Percentiles rank a stretch among this genome's conserved stretches.
Conservation (phyloP, 2,113 vertebrate genomes). For the Microcebus lehilahytsara region DNA sequence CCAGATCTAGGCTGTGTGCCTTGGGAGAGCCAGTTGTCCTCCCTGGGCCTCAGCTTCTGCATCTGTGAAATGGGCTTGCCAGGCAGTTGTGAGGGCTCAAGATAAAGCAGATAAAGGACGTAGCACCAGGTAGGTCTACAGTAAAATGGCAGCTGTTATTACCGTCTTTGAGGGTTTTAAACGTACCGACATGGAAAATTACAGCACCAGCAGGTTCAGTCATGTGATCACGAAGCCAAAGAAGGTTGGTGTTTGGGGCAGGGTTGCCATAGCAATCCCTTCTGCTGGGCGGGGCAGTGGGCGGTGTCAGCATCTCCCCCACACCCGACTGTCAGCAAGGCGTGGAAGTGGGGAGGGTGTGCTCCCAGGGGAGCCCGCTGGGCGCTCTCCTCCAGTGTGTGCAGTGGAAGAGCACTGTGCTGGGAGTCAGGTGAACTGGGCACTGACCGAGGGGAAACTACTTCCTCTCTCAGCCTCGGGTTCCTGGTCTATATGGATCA, state of each 20-base stretch:
- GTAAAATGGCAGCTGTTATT: neutral
- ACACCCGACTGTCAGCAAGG: neutral
- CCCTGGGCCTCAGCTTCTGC: neutral
- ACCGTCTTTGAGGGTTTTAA: neutral
- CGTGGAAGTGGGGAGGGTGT: neutral
- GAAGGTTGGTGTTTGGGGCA: conserved; percentile 26
- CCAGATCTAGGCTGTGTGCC: neutral
- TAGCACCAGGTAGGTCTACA: neutral
- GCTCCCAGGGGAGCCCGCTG: neutral
- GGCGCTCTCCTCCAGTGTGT: neutral
- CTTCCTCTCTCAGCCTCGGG: neutral
- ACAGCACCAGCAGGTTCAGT: neutral
- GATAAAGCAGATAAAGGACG: neutral
- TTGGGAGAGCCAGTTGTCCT: neutral
- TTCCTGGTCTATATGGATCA: neutral
- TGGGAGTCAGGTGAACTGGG: neutral
- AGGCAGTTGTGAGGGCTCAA: neutral
- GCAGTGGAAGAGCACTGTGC: neutral
- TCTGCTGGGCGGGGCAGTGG: neutral
- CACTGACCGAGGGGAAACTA: neutral
- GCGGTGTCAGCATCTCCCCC: neutral
- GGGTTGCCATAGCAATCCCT: neutral
- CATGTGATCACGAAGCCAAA: neutral
- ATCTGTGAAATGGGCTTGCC: neutral
- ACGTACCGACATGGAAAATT: neutral